Evolutionary conservation across 23 tunicate species (phyloP), one percentile per base, ranked within the genome.

Genomic region (Clavelina lepadiformis): DNA sequence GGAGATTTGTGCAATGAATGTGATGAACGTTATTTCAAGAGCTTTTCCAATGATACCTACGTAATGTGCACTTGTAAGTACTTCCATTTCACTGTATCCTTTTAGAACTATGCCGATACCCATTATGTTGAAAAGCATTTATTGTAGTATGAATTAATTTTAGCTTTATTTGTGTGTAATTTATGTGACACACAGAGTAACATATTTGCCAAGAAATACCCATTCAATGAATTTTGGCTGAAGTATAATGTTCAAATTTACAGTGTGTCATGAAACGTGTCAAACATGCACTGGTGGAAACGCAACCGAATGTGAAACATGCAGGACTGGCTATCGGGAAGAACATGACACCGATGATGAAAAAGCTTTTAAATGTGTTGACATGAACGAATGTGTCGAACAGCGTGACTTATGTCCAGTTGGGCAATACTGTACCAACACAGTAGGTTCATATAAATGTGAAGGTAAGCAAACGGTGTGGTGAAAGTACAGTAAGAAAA

Each of bases 381-480:
- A 89, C 65, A 56, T 89, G 5, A 81, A 89, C 56, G 97, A 89
- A 63, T 89, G 97, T 54, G 97, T 89, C 25, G 89, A 89, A 62
- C 79, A 81, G 35, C 45, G 61, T 28, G 79, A 89, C 31, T 33
- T 89, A 2, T 89, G 97, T 44, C 82, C 88, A 30, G 89, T 79
- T 45, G 97, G 97, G 30, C 56, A 86, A 47, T 89, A 89, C 49
- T 89, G 97, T 46, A 83, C 65, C 27, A 89, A 89, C 56, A 89
- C 83, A 15, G 89, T 74, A 53, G 97, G 97, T 32, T 89, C 97
- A 23, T 89, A 89, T 63, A 81, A 63, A 26, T 89, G 97, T 49
- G 97, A 89, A 89, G 85, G 97, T 89, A 65, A 38, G 88, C 54
- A 13, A 11, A 7, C 46, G 22, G 22, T 53, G n/a, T n/a, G n/a